phyloP scores from a whole-genome alignment of 2,113 vertebrate genomes.

The Pongo pygmaeus region DNA sequence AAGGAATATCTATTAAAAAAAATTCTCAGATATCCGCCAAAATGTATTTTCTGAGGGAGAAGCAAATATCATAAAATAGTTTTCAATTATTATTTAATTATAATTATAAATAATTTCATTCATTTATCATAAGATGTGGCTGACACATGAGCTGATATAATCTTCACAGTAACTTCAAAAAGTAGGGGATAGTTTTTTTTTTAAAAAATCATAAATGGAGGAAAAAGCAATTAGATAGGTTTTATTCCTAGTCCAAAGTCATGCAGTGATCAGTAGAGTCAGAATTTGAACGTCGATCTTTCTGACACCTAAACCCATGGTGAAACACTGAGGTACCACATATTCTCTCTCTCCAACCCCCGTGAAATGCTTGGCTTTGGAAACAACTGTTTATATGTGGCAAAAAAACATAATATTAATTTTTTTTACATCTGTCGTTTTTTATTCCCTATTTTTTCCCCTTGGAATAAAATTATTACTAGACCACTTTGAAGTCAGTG shows the following conservation, averaged over 20 bases:
- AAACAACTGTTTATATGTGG: background rate
- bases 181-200: background rate
- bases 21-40: background rate
- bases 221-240: background rate
- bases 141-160: background rate
- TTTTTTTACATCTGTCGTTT: background rate
- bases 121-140: background rate
- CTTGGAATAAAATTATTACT: background rate
- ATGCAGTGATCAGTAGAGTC: background rate
- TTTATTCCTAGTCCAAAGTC: background rate
- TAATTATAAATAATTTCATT: too few relatives aligned
- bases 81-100: background rate
- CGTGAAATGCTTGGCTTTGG: background rate
- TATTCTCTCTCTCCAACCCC: too few relatives aligned
- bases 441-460: background rate
- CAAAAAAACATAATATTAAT: background rate
- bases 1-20: background rate
- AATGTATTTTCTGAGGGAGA: background rate
- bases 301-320: background rate
- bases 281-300: background rate
- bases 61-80: background rate
- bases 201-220: background rate
- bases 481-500: background rate
- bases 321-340: background rate
- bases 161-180: background rate